Percentiles rank a stretch among this genome's conserved stretches.
These are phyloP conservation scores for Strigamia transsilvanica DNA, from an alignment of 2,888 invertebrate genomes.

Conservation along the genomic window DNA sequence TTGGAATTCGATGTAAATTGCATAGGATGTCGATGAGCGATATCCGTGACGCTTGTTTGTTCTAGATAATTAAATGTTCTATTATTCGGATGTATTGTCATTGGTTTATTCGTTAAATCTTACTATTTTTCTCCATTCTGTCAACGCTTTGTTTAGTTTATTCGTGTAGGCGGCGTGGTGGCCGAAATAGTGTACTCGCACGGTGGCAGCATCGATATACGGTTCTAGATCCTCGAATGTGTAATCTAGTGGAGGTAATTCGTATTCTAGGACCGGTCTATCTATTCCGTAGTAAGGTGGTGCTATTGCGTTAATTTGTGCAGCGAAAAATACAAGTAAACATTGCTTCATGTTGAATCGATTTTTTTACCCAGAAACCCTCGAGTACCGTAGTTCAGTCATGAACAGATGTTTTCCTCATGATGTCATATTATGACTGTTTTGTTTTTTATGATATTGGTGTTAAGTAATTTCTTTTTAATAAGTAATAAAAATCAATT, in stretches of 20 bases:
- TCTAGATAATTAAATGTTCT: slow-evolving; percentile 54
- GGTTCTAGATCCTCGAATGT: slow-evolving; percentile 60
- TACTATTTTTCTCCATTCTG: slow-evolving; percentile 59
- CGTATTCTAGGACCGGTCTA: slow-evolving; percentile 58
- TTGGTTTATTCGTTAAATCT: neutral
- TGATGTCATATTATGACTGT: too few species aligned
- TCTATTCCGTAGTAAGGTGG: slow-evolving; percentile 59
- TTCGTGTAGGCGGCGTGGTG: slow-evolving; percentile 60
- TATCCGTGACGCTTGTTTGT: slow-evolving; percentile 58
- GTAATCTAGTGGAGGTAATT: slow-evolving; percentile 59
- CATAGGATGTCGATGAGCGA: slow-evolving; percentile 60
- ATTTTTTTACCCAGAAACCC: neutral
- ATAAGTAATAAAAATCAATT: too few species aligned
- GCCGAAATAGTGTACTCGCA: slow-evolving; percentile 60
- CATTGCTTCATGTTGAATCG: neutral
- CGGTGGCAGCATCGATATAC: slow-evolving; percentile 59
- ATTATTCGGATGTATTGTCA: neutral
- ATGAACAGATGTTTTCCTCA: too few species aligned
- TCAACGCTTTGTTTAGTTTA: slow-evolving; percentile 60
- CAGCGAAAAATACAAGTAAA: neutral
- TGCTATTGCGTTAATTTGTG: slow-evolving; percentile 55
- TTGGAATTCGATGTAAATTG: slow-evolving; percentile 59
- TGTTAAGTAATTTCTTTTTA: too few species aligned
- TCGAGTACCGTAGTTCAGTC: too few species aligned
- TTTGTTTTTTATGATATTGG: too few species aligned